Conservation (phyloP, 2,113 vertebrate species). For the Sebastes schlegelii region DNA sequence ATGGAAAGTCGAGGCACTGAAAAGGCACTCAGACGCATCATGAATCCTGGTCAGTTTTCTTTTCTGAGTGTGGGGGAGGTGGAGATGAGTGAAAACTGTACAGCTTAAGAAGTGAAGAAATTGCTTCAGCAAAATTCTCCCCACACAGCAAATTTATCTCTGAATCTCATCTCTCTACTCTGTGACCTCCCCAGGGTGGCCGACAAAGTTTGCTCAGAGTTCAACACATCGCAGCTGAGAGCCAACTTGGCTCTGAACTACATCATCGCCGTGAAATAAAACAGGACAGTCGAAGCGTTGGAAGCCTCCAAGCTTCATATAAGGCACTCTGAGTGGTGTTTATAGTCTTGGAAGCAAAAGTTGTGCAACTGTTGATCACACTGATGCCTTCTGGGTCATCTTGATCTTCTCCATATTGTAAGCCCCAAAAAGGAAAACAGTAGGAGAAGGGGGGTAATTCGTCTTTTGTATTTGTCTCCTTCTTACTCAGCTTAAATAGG, state of each 20-base stretch:
- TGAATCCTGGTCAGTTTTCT: conserved; percentile 33
- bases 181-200: conserved; percentile 34
- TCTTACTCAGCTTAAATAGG: conserved; percentile 19
- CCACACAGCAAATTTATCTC: conserved; percentile 40
- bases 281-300: conserved; percentile 42
- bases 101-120: neutral
- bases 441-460: conserved; percentile 23
- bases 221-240: conserved; percentile 49
- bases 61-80: conserved; percentile 11
- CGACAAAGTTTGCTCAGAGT: conserved; percentile 49
- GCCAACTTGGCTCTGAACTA: conserved; percentile 42
- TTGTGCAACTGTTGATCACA: conserved; percentile 33
- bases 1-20: conserved; percentile 55
- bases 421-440: conserved; percentile 66
- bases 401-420: conserved; percentile 45
- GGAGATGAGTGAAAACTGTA: conserved; percentile 28
- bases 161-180: conserved; percentile 29
- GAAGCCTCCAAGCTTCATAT: conserved; percentile 50
- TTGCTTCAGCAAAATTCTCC: conserved; percentile 10
- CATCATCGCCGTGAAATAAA: conserved; percentile 53
- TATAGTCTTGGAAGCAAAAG: conserved; percentile 24
- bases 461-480: conserved; percentile 24
- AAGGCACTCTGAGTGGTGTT: conserved; percentile 47
- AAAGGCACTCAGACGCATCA: conserved; percentile 45
- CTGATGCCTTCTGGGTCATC: conserved; percentile 50